Percentiles rank a stretch among this genome's conserved stretches.
These are phyloP conservation scores for Glyphotaelius pellucidus DNA, from an alignment of 2,888 invertebrate species.

Conservation along the genomic window DNA sequence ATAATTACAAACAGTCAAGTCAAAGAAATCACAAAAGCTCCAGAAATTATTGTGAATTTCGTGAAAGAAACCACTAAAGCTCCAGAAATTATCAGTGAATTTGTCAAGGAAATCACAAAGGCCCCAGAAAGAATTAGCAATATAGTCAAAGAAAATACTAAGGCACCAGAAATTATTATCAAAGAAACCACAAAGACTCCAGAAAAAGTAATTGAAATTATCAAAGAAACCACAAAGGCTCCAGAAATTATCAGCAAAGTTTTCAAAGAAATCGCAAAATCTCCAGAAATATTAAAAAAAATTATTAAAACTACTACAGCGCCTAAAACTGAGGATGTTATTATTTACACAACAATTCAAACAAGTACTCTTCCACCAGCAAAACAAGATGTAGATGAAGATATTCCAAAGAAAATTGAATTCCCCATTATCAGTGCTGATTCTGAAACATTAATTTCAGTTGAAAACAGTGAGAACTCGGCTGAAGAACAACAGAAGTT, in stretches of 20 bases:
- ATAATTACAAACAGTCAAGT: slow-evolving; percentile 18
- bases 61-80: slow-evolving; percentile 18
- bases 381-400: slow-evolving; percentile 60
- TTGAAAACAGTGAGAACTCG: slow-evolving; percentile 26
- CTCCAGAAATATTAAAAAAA: not conserved
- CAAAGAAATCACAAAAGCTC: not conserved
- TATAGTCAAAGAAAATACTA: not conserved
- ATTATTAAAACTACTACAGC: not conserved
- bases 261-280: not conserved
- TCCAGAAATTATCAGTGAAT: not conserved
- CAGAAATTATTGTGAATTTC: not conserved
- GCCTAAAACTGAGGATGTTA: slow-evolving; percentile 56
- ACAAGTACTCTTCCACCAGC: slow-evolving; percentile 40
- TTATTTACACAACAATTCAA: slow-evolving; percentile 60
- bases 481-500: not conserved
- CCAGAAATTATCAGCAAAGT: not conserved
- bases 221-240: not conserved
- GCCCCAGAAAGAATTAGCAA: not conserved
- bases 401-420: slow-evolving; percentile 40
- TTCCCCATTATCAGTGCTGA: not conserved
- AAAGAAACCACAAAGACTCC: not conserved
- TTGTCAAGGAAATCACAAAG: not conserved
- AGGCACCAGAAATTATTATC: not conserved
- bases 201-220: too few species aligned
- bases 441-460: slow-evolving; percentile 48